These are phyloP conservation scores for Laterallus jamaicensis DNA, from an alignment of 2,113 vertebrate species.

Conservation along the genomic window DNA sequence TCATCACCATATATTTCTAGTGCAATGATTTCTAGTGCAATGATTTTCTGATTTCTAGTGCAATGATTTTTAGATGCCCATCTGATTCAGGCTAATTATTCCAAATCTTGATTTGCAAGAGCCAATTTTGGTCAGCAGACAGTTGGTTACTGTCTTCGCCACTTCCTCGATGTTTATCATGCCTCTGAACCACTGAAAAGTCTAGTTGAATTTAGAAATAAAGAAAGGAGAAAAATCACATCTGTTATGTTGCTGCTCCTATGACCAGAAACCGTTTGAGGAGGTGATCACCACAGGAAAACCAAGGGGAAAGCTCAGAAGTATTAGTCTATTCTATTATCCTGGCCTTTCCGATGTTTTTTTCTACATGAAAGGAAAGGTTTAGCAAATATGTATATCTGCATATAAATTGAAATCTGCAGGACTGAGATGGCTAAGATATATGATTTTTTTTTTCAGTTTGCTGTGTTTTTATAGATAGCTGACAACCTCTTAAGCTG, in stretches of 20 bases:
- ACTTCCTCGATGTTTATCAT: not conserved
- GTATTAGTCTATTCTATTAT: not conserved
- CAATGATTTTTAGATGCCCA: not conserved
- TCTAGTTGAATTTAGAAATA: not conserved
- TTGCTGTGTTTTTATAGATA: not conserved
- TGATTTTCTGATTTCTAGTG: not conserved
- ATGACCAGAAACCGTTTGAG: not conserved
- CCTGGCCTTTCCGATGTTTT: not conserved
- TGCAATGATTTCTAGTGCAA: not conserved
- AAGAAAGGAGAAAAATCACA: not conserved
- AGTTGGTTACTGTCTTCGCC: not conserved
- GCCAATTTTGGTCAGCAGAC: rapidly evolving
- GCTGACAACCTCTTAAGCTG: not conserved
- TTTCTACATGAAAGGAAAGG: not conserved
- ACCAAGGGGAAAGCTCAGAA: not conserved
- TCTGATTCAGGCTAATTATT: not conserved
- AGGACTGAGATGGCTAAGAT: not conserved
- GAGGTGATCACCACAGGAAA: not conserved
- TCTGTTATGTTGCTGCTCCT: rapidly evolving
- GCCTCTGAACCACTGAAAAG: not conserved
- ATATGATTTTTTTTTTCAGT: not conserved
- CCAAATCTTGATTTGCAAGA: not conserved
- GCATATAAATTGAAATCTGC: not conserved
- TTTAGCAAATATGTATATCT: not conserved
- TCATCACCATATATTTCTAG: not conserved